Percentiles rank a stretch among this genome's conserved stretches.
phyloP scores from a whole-genome alignment of 2,797 vertebrate genomes.

The Chiloscyllium punctatum region DNA sequence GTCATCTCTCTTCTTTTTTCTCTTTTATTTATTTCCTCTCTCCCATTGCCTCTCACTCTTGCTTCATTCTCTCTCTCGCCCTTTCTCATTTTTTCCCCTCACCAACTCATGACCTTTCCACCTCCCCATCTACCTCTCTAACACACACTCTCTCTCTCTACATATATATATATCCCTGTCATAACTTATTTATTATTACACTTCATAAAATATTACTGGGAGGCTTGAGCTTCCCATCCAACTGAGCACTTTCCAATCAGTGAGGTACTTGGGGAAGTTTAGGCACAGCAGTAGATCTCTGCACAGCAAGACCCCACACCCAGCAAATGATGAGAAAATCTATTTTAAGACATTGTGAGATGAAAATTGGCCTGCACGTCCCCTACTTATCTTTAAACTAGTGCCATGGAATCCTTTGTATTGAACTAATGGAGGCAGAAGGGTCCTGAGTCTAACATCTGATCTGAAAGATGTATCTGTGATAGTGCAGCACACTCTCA shows the following conservation, averaged over 20 bases:
- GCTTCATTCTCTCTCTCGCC: not conserved
- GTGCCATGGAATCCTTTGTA: not conserved
- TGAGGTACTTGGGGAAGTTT: not conserved
- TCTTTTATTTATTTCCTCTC: no score
- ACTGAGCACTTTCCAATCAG: not conserved
- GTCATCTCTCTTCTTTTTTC: not conserved
- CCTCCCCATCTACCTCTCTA: not conserved
- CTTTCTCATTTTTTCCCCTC: not conserved
- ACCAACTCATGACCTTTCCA: no score
- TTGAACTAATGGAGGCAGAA: no score
- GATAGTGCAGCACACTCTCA: no score
- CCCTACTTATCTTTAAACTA: no score
- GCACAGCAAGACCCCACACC: not conserved
- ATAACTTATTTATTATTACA: not conserved
- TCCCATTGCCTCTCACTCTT: no score
- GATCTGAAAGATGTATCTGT: no score
- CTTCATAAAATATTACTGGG: no score
- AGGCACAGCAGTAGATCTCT: not conserved
- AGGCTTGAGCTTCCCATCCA: no score
- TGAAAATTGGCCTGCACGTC: not conserved
- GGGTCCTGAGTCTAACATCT: no score
- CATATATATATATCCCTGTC: not conserved
- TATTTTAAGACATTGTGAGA: not conserved
- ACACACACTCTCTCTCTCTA: no score
- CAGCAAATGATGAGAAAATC: not conserved